Evolutionary conservation across 2,888 invertebrate genomes (phyloP), one percentile per base, ranked within the genome.

Genomic region (Heliconius ethilla): DNA sequence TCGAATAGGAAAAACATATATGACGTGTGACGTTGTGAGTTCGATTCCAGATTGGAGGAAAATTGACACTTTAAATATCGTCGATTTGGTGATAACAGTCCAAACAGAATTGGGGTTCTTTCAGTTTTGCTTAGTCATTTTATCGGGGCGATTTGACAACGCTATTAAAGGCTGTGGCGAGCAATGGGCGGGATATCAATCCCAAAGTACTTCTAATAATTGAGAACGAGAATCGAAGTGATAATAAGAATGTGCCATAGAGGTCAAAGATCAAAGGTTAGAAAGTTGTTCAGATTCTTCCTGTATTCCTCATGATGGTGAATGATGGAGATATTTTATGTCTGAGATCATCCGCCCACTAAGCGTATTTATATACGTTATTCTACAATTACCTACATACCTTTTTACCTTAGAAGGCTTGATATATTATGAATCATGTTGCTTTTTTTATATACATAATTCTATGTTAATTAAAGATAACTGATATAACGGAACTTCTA

Each of bases 391-490:
- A n/a, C 51, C 22, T 18, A 51, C 51, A 51, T 51, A 51, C 51
- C 51, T 51, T n/a, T 33, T n/a, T 10, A 33, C 72, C 72, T 25
- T 72, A 72, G 33, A 55, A 72, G 59, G 72, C 72, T 59, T 25
- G 55, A 59, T 69, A 45, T 45, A 45, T 45, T 69, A 69, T 45
- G 6, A 72, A 33, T n/a, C 55, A 33, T 33, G 22, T 70, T 13
- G 11, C 13, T 59, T 72, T 9, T 72, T 29, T 59, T 72, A 33
- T 59, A 72, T 37, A 33, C 25, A 37, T 33, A 13, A 72, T 37
- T n/a, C 22, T 9, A 15, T 2, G 11, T 33, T 15, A 72, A 72
- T 29, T 33, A n/a, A 6, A 72, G n/a, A 72, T 37, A 55, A 13
- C 15, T 33, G 33, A 11, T 7, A 72, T 72, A 72, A 37, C 72